phyloP scores from a whole-genome alignment of 2,888 invertebrate species.

The Cephonodes hylas region DNA sequence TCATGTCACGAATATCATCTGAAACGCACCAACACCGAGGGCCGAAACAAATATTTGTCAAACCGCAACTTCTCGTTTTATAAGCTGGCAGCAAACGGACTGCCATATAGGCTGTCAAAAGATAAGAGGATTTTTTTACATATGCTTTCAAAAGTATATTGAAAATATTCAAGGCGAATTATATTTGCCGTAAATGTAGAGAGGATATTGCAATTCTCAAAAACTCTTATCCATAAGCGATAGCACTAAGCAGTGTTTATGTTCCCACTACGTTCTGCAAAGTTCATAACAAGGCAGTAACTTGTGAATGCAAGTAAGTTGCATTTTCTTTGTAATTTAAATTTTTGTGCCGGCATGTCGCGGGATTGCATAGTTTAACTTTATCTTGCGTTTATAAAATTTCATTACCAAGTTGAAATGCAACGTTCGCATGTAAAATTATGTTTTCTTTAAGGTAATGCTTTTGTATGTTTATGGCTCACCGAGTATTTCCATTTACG shows the following conservation, averaged over 20 bases:
- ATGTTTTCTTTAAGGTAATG: not conserved
- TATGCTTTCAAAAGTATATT: too few species aligned
- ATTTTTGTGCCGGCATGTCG: constrained; percentile 58
- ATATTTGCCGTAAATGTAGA: too few species aligned
- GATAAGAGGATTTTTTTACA: too few species aligned
- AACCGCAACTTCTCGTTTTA: too few species aligned
- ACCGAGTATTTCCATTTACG: not conserved
- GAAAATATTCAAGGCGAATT: too few species aligned
- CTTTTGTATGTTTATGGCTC: not conserved
- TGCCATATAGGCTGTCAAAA: too few species aligned
- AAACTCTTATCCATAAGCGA: constrained; percentile 5
- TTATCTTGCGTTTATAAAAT: constrained; percentile 17
- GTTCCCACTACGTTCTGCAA: constrained; percentile 51
- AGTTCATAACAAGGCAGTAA: constrained; percentile 64
- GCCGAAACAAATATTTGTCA: too few species aligned
- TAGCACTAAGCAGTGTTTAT: constrained; percentile 33
- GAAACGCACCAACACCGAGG: too few species aligned
- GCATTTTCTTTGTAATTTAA: constrained; percentile 71
- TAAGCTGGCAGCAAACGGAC: too few species aligned
- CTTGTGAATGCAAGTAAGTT: constrained; percentile 54
- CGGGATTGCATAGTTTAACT: constrained; percentile 42
- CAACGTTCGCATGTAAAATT: not conserved
- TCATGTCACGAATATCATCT: too few species aligned
- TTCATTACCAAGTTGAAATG: not conserved
- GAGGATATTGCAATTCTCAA: not conserved